phyloP scores from a whole-genome alignment of 2,888 invertebrate species.

The Hirtodrosophila histrioides region DNA sequence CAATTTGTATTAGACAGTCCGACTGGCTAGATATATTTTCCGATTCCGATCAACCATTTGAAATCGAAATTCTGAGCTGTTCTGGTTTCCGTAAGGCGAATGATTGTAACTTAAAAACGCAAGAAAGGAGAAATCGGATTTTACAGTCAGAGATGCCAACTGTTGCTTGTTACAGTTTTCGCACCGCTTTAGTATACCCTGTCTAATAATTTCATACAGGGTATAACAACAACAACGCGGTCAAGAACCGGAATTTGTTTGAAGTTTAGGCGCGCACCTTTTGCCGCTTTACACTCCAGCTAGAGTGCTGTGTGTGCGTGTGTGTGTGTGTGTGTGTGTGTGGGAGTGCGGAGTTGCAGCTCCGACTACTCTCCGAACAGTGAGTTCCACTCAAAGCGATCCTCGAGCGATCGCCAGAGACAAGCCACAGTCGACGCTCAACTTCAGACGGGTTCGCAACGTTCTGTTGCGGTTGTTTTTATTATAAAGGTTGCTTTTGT shows the following conservation, averaged over 20 bases:
- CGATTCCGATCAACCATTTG: too few species aligned
- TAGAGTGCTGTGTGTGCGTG: neutral
- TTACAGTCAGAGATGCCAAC: too few species aligned
- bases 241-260: slow-evolving; percentile 73
- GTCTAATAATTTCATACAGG: neutral
- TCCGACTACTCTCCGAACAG: neutral
- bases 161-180: too few species aligned
- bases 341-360: slow-evolving; percentile 22
- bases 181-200: too few species aligned
- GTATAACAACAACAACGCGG: slow-evolving; percentile 30
- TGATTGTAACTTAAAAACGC: too few species aligned
- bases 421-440: slow-evolving; percentile 46
- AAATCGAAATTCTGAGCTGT: too few species aligned
- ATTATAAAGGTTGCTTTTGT: slow-evolving; percentile 15
- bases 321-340: slow-evolving; percentile 25
- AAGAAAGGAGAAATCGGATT: too few species aligned
- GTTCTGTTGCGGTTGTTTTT: slow-evolving; percentile 14
- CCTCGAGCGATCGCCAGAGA: slow-evolving; percentile 5
- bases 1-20: too few species aligned
- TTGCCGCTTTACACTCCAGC: slow-evolving; percentile 34
- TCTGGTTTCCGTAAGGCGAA: too few species aligned
- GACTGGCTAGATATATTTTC: too few species aligned
- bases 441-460: slow-evolving; percentile 55
- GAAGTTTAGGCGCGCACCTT: slow-evolving; percentile 66
- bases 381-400: slow-evolving; percentile 10